Evolutionary conservation across 1,140 invertebrate species (phyloP).

Genomic region (Caenorhabditis brenneri): DNA sequence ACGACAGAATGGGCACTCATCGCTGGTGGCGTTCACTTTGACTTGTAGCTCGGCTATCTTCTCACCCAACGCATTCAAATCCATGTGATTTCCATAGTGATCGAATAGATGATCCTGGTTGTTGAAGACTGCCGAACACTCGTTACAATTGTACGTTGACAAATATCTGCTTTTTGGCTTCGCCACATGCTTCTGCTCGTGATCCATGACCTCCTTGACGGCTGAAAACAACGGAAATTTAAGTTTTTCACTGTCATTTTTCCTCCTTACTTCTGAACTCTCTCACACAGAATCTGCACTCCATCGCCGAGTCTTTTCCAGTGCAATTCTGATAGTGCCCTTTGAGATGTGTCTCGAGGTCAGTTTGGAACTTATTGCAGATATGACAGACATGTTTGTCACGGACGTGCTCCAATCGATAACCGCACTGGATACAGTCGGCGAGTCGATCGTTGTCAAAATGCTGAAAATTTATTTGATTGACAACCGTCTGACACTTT

Average conservation of each 20-base stretch:
- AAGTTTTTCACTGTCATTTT: too few species aligned
- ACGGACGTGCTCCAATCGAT: neutral
- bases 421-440: neutral
- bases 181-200: neutral
- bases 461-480: neutral
- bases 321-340: neutral
- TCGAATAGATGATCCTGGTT: neutral
- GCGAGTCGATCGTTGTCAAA: neutral
- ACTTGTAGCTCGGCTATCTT: neutral
- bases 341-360: neutral
- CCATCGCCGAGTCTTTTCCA: neutral
- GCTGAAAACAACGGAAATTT: neutral
- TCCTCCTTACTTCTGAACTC: slow-evolving; percentile 21
- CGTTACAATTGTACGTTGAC: neutral
- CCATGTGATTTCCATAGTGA: neutral
- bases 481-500: neutral
- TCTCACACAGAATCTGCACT: neutral
- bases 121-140: neutral
- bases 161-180: neutral
- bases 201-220: neutral
- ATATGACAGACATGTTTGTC: neutral
- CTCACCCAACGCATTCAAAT: neutral
- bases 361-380: neutral
- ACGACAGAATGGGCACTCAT: slow-evolving; percentile 17
- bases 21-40: neutral